Conservation (phyloP, 2,113 vertebrate genomes). For the Tricholaema leucomelas region DNA sequence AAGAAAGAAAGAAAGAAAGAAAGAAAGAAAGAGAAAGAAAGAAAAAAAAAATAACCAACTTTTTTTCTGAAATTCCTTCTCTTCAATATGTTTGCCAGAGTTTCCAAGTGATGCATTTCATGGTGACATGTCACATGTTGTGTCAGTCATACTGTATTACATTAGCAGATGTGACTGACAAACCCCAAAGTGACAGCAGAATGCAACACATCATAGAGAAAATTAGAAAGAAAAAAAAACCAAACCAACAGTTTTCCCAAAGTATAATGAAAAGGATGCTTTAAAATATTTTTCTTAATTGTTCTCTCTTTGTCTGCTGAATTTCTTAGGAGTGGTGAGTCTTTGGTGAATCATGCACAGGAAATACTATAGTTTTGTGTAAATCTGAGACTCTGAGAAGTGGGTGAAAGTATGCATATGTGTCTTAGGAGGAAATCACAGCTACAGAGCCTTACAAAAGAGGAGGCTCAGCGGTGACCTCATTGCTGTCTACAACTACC, state of each 20-base stretch:
- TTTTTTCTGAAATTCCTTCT: not conserved
- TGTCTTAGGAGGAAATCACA: not conserved
- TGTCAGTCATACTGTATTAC: constrained; percentile 50
- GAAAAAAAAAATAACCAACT: not conserved
- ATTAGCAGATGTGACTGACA: constrained; percentile 40
- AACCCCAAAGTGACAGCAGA: constrained; percentile 39
- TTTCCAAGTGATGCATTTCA: constrained; percentile 23
- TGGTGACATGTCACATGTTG: constrained; percentile 59
- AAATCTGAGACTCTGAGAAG: not conserved
- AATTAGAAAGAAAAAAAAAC: not conserved
- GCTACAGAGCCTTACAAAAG: not conserved
- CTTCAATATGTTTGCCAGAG: constrained; percentile 5
- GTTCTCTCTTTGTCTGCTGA: not conserved
- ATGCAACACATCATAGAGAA: not conserved
- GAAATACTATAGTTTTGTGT: constrained; percentile 16
- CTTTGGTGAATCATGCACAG: not conserved
- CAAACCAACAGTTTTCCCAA: not conserved
- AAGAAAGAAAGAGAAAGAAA: not conserved
- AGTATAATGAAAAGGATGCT: constrained; percentile 8
- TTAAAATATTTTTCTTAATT: constrained; percentile 7
- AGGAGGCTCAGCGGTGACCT: too few relatives aligned
- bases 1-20: not conserved
- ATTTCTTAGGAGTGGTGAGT: not conserved
- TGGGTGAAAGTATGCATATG: not conserved
- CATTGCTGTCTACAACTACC: too few relatives aligned